Conservation (phyloP, 2,888 invertebrate genomes). For the Eristalis arbustorum region DNA sequence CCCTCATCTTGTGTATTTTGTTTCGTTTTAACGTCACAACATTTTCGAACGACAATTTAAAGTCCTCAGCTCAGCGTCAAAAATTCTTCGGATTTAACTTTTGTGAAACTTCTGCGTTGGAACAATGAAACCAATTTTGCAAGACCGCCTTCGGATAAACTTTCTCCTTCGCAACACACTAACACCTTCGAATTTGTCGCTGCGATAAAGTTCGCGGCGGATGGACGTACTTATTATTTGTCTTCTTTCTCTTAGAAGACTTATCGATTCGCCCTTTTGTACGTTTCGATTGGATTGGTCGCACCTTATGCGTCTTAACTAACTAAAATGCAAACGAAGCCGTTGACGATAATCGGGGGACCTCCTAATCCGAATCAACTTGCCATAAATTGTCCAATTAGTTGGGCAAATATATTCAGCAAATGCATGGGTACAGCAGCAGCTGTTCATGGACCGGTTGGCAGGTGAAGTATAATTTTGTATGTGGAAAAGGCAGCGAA, state of each 20-base stretch:
- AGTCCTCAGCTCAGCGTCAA: neutral
- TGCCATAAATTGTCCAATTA: constrained; percentile 7
- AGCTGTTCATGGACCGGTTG: neutral
- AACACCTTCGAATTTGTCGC: no score
- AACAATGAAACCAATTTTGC: no score
- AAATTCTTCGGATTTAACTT: neutral
- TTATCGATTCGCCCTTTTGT: neutral
- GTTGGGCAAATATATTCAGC: neutral
- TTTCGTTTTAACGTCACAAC: no score
- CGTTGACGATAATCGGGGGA: neutral
- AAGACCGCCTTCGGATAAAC: neutral
- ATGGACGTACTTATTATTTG: neutral
- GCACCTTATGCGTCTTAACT: neutral
- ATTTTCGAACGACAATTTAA: neutral
- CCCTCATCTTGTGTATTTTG: no score
- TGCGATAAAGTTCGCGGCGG: neutral
- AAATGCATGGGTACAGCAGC: neutral
- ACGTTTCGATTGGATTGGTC: neutral
- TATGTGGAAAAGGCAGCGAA: no score
- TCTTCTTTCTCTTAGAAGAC: neutral
- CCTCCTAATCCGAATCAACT: neutral
- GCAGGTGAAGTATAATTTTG: neutral
- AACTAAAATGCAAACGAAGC: constrained; percentile 15
- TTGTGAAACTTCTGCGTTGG: no score
- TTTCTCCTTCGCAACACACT: no score